Conservation (phyloP, 2,888 invertebrate species). For the Nemoura dubitans region DNA sequence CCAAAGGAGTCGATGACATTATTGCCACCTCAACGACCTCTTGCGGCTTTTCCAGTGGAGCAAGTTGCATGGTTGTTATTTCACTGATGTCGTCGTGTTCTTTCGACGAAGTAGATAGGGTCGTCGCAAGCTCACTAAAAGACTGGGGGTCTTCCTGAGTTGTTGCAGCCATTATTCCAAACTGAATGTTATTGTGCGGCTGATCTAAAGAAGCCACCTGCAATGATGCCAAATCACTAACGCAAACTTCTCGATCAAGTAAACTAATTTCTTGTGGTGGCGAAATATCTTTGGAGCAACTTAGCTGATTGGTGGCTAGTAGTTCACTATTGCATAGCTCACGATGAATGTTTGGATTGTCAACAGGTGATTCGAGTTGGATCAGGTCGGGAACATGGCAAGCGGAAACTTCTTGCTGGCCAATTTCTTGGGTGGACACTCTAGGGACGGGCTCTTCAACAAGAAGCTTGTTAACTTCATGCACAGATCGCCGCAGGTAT, state of each 20-base stretch:
- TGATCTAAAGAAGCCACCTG: background rate
- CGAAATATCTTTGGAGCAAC: background rate
- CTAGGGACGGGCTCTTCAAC: constrained; percentile 49
- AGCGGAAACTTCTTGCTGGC: background rate
- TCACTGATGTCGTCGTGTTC: background rate
- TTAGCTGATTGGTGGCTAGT: background rate
- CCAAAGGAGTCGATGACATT: background rate
- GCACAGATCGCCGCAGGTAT: constrained; percentile 76
- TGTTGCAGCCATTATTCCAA: background rate
- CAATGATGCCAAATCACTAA: background rate
- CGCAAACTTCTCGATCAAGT: background rate
- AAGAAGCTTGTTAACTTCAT: constrained; percentile 75
- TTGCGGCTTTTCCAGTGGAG: background rate
- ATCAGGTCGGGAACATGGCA: constrained; percentile 8
- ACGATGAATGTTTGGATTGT: background rate
- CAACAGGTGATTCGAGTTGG: background rate
- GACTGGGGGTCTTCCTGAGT: background rate
- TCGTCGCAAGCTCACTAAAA: background rate
- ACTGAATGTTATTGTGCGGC: background rate
- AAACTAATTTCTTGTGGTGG: background rate
- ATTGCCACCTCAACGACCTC: background rate
- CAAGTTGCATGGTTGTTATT: background rate
- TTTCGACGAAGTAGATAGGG: background rate
- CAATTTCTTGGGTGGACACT: background rate
- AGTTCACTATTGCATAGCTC: background rate